Base-by-base conservation (phyloP, 2,797 vertebrate species). In the Poecilia wingei region DNA sequence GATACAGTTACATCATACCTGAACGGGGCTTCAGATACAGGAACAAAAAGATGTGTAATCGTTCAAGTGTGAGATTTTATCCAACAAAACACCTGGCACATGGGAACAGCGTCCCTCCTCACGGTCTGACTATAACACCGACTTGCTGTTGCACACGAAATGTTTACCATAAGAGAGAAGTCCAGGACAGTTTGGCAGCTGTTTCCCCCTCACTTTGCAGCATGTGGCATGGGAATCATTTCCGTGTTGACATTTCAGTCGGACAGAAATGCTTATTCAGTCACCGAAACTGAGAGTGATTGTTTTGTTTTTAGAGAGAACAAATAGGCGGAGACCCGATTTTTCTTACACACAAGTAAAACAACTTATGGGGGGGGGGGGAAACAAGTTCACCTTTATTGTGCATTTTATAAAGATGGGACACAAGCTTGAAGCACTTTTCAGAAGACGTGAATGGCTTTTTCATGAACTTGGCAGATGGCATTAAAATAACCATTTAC, bases 11-110 rank as follows among this genome's bases (percentile, higher is more conserved):
- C 25, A 41, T 9, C 36, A 68, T 39, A 12, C 41, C 64, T 68
- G 18, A 68, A 41, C 36, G 28, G 13, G 41, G 16, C 41, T n/a
- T 45, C 41, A 16, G 39, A 41, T 13, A 46, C n/a, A 28, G 22
- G 22, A 70, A 70, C 4, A 8, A 31, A n/a, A 69, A 25, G 25
- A 25, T n/a, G 1, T 6, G 28, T 16, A n/a, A 1, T 53, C 4
- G 31, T 53, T 74, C 57, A 47, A 74, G 72, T 57, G 61, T 59
- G 76, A 45, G 72, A 51, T 61, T 43, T 28, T 49, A 73, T 8
- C n/a, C 3, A 61, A 25, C 13, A 16, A 16, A 8, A 36, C 36
- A n/a, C 47, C 57, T 16, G 5, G 55, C 31, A 36, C 31, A 36
- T 10, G 6, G 20, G 31, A 47, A 55, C 16, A 25, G 8, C 55